Evolutionary conservation across 2,113 vertebrate species (phyloP).

Genomic region (Nothobranchius furzeri): DNA sequence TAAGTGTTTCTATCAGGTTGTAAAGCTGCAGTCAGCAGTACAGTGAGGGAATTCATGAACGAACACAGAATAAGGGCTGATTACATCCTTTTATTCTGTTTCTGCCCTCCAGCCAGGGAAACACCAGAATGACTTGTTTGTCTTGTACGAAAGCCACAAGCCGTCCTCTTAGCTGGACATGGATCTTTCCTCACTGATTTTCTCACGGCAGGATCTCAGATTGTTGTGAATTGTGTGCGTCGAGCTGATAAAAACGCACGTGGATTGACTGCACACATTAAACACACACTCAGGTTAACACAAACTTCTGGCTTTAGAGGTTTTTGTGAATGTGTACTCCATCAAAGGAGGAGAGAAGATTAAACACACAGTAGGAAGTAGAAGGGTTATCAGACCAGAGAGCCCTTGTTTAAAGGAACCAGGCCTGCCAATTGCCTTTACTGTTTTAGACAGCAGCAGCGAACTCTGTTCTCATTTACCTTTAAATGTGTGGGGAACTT

Average conservation of each 20-base stretch:
- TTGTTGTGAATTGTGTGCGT: not conserved
- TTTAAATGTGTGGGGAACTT: no score
- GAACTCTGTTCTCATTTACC: slow-evolving; percentile 27
- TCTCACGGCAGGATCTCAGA: slow-evolving; percentile 16
- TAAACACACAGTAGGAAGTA: slow-evolving; percentile 5
- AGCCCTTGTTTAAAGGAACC: slow-evolving; percentile 39
- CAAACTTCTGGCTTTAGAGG: slow-evolving; percentile 57
- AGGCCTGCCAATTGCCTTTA: slow-evolving; percentile 55
- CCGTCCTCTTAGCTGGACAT: slow-evolving; percentile 43
- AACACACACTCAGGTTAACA: slow-evolving; percentile 17
- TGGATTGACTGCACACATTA: not conserved
- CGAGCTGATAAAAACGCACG: not conserved
- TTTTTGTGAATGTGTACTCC: slow-evolving; percentile 27
- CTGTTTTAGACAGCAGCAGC: slow-evolving; percentile 49
- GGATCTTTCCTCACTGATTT: slow-evolving; percentile 4
- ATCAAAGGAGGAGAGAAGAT: not conserved
- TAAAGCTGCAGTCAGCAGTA: slow-evolving; percentile 29
- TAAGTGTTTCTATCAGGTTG: slow-evolving; percentile 41
- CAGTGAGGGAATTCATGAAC: slow-evolving; percentile 51
- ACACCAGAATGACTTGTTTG: slow-evolving; percentile 76
- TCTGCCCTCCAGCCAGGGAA: slow-evolving; percentile 67
- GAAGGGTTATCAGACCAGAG: slow-evolving; percentile 31
- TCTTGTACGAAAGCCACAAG: slow-evolving; percentile 63
- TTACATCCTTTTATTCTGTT: slow-evolving; percentile 63
- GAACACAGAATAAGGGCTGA: slow-evolving; percentile 59